Evolutionary conservation across 2,113 vertebrate species (phyloP), one percentile per base, ranked within the genome.

Genomic region (Stegastes partitus): DNA sequence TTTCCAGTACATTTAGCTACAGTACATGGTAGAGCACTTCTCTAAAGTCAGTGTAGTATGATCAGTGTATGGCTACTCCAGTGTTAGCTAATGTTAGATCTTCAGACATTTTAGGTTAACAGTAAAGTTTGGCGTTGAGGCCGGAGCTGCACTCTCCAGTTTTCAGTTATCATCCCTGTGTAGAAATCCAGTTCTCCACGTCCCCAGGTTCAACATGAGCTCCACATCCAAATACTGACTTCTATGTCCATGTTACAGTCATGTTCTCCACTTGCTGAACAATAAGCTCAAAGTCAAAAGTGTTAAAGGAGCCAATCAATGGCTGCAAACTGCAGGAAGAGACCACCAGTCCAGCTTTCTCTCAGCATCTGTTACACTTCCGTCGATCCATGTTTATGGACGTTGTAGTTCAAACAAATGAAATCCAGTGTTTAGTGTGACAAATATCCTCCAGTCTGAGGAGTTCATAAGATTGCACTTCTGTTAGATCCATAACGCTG

Each of bases 41-140:
- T 86, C 81, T 87, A 85, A 69, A 70, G 54, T 89, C 80, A 68
- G 72, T 72, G 82, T 79, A 42, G 70, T 78, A 83, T 51, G 81
- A 81, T 85, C 90, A 92, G 87, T 91, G 90, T 87, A 39, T 26
- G 50, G 80, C 86, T 91, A 91, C 87, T 88, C 88, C 90, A 91
- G 90, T 93, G 90, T 90, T 86, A 89, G 49, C 74, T 83, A 78
- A 66, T 51, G 76, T 89, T 79, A 77, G 42, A 68, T 68, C 10
- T 34, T 86, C 44, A 87, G 79, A 82, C 69, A 73, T 65, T 71
- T 61, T 55, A 83, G 49, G 54, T 62, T 78, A 86, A 83, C 81
- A 85, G 69, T 83, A 74, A 87, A 55, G 74, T 89, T 86, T 87
- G 78, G 87, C 81, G 66, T 70, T 44, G 76, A 79, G 84, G 87